phyloP scores from a whole-genome alignment of 1,140 invertebrate genomes.

The Mercenaria mercenaria region DNA sequence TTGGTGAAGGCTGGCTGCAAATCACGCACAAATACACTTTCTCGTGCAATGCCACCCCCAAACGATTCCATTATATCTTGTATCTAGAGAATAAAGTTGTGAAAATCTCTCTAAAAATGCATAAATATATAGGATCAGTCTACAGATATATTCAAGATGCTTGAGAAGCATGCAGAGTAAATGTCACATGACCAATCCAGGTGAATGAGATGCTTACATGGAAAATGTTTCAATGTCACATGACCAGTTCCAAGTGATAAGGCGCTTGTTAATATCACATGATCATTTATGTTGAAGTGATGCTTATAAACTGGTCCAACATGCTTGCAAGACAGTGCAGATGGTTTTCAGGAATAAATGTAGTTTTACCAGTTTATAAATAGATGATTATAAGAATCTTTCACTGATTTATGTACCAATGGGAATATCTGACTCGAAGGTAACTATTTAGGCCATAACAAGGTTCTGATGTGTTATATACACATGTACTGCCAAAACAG shows the following conservation, averaged over 20 bases:
- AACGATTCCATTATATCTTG: slow-evolving; percentile 97
- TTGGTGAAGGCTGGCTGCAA: slow-evolving; percentile 92
- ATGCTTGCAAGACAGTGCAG: too few species aligned
- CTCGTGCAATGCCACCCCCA: slow-evolving; percentile 89
- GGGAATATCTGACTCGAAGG: too few species aligned
- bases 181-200: slow-evolving; percentile 49
- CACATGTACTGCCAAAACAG: too few species aligned
- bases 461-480: too few species aligned
- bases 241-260: not conserved
- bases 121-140: not conserved
- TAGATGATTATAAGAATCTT: too few species aligned
- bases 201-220: slow-evolving; percentile 20
- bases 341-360: too few species aligned
- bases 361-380: too few species aligned
- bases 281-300: not conserved
- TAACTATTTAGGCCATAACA: too few species aligned
- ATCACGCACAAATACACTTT: slow-evolving; percentile 94
- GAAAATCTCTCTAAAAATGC: slow-evolving; percentile 16
- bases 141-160: slow-evolving; percentile 44
- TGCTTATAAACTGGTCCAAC: not conserved
- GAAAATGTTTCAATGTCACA: not conserved
- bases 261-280: slow-evolving; percentile 3
- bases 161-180: slow-evolving; percentile 30
- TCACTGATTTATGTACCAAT: too few species aligned
- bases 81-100: slow-evolving; percentile 87